Conservation (phyloP, 2,113 vertebrate genomes). For the Orthochromis indermauri region DNA sequence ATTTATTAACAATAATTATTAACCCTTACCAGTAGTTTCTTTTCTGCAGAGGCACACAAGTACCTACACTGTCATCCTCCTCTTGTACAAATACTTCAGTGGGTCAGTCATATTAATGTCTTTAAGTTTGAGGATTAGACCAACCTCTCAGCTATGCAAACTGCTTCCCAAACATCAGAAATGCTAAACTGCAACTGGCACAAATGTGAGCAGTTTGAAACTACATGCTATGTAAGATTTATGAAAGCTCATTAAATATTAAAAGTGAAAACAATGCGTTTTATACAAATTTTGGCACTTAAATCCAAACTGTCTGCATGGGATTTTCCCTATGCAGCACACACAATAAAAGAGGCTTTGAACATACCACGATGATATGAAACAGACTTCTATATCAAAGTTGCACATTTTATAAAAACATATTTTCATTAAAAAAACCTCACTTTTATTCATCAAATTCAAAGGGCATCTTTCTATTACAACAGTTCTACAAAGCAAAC, state of each 20-base stretch:
- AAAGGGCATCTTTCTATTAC: neutral
- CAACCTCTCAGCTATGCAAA: neutral
- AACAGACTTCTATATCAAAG: neutral
- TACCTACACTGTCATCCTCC: neutral
- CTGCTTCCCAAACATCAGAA: neutral
- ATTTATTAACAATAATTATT: neutral
- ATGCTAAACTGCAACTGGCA: neutral
- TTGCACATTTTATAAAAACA: neutral
- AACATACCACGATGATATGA: neutral
- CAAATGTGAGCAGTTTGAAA: neutral
- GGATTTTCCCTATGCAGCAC: neutral
- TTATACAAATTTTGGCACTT: slow-evolving; percentile 7
- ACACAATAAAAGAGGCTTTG: neutral
- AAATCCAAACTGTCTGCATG: neutral
- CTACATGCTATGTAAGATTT: neutral
- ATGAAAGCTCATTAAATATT: slow-evolving; percentile 23
- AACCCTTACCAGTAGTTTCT: neutral
- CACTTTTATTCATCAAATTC: neutral
- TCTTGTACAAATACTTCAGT: neutral
- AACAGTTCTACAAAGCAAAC: neutral
- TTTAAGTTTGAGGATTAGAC: neutral
- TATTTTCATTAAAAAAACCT: neutral
- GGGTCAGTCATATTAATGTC: neutral
- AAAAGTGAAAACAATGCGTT: neutral
- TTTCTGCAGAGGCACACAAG: neutral